Percentiles rank a stretch among this genome's conserved stretches.
These are phyloP conservation scores for Euura saliciscinereae DNA, from an alignment of 1,140 invertebrate species.

Conservation along the genomic window DNA sequence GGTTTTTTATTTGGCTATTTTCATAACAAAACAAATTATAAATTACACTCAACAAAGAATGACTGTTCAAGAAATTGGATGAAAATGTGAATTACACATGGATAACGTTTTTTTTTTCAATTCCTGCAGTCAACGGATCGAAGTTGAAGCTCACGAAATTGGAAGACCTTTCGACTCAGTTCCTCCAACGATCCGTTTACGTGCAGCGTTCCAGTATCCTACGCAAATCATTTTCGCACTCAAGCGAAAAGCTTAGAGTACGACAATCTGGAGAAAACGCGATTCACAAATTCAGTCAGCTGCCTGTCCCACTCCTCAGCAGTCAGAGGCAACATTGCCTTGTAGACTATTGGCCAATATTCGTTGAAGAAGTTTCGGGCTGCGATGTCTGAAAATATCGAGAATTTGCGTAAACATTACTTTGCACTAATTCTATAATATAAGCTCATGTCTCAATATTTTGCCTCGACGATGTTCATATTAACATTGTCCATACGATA, in stretches of 20 bases:
- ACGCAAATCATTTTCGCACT: slow-evolving; percentile 12
- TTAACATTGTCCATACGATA: background rate
- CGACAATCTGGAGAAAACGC: slow-evolving; percentile 49
- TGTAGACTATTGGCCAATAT: slow-evolving; percentile 65
- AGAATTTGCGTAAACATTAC: background rate
- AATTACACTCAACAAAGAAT: no score
- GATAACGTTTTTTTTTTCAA: no score
- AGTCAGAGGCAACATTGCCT: slow-evolving; percentile 60
- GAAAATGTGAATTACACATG: no score
- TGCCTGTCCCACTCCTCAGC: slow-evolving; percentile 58
- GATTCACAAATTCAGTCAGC: slow-evolving; percentile 40
- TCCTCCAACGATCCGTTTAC: slow-evolving; percentile 12
- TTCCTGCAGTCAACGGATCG: no score
- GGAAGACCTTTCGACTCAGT: no score
- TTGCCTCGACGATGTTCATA: background rate
- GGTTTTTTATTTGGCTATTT: no score
- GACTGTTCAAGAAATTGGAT: no score
- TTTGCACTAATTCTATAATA: background rate
- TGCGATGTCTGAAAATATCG: slow-evolving; percentile 56
- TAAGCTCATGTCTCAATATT: background rate
- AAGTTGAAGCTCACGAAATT: no score
- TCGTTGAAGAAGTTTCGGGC: slow-evolving; percentile 61
- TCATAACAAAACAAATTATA: no score
- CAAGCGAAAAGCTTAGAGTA: slow-evolving; percentile 52
- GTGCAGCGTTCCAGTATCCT: slow-evolving; percentile 1